Conservation (phyloP, 2,888 invertebrate species). For the Ceraclea dissimilis region DNA sequence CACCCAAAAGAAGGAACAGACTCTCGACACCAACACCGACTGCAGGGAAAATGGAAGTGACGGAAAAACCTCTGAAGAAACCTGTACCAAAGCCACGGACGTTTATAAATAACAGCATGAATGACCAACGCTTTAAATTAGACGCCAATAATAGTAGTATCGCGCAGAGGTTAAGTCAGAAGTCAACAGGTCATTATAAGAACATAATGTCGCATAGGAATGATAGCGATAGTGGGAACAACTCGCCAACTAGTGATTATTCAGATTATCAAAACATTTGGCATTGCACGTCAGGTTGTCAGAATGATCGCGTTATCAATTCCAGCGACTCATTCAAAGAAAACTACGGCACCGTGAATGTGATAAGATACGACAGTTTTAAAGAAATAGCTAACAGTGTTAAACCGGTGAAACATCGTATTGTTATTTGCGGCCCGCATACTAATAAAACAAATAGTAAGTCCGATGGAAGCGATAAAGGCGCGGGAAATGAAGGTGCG, state of each 20-base stretch:
- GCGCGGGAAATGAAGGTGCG: slow-evolving; percentile 7
- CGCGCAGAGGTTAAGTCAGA: slow-evolving; percentile 3
- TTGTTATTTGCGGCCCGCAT: slow-evolving; percentile 14
- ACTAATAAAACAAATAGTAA: slow-evolving; percentile 33
- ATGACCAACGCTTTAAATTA: slow-evolving; percentile 26
- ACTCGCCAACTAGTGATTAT: slow-evolving; percentile 30
- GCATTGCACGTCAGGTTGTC: slow-evolving; percentile 43
- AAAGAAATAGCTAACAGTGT: slow-evolving; percentile 18
- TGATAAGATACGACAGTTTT: slow-evolving; percentile 25
- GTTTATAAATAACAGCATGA: slow-evolving; percentile 18
- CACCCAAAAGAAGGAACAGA: slow-evolving; percentile 35
- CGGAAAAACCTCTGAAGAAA: slow-evolving; percentile 30
- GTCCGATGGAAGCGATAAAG: not conserved
- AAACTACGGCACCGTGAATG: slow-evolving; percentile 22
- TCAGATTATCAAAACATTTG: slow-evolving; percentile 40
- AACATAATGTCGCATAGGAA: slow-evolving; percentile 5
- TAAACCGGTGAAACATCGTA: slow-evolving; percentile 16
- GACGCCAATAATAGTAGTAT: slow-evolving; percentile 3
- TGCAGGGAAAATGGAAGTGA: slow-evolving; percentile 3
- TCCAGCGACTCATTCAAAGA: slow-evolving; percentile 15
- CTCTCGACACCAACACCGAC: slow-evolving; percentile 28
- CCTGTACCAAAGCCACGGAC: slow-evolving; percentile 17
- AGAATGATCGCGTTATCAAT: slow-evolving; percentile 33
- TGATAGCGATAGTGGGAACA: slow-evolving; percentile 30
- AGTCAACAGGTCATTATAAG: slow-evolving; percentile 6